Evolutionary conservation across 1,140 invertebrate genomes (phyloP), one percentile per base, ranked within the genome.

Genomic region (Achroia grisella): DNA sequence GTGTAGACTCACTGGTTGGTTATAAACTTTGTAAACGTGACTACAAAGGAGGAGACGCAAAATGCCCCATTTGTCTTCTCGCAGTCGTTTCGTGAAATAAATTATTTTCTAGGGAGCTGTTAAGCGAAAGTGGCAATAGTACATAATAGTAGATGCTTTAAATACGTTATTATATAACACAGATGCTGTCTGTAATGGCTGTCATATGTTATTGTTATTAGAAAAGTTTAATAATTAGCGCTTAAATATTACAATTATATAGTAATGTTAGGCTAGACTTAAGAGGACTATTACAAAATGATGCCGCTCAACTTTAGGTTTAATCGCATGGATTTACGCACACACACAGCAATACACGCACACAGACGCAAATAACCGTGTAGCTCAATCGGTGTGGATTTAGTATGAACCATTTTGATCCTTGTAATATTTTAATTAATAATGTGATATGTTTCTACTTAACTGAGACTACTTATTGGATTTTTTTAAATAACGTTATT

Each of bases 71-170:
- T 57, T 52, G 13, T 37, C 36, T 36, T 14, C 15, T 46, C 29
- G 46, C 31, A 47, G 43, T 42, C 55, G 44, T 52, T 56, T 34
- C 33, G 29, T 30, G 39, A 47, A 58, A 53, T 58, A 52, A 41
- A 58, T 53, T 53, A 53, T 51, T 50, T 50, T 49, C 51, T 40
- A 34, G 50, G 50, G 56, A 44, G 17, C 48, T 39, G 32, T 53
- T 44, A 58, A 48, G 48, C 10, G 44, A 48, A 58, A 47, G 39
- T 43, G 43, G 48, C 35, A 17, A 10, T 10, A 17, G 10, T 37
- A n/a, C 15, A n/a, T 10, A 11, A 35, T 31, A 31, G 10, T 31
- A 31, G 5, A 29, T 6, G 28, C 10, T 37, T 37, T 9, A 8
- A 36, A 8, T 9, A 11, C 8, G 11, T 8, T 11, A 2, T 29